Evolutionary conservation across 30 jellyfish, hydroid and myxozoan species (phyloP), one percentile per base, ranked within the genome.

Genomic region (Hydra vulgaris): DNA sequence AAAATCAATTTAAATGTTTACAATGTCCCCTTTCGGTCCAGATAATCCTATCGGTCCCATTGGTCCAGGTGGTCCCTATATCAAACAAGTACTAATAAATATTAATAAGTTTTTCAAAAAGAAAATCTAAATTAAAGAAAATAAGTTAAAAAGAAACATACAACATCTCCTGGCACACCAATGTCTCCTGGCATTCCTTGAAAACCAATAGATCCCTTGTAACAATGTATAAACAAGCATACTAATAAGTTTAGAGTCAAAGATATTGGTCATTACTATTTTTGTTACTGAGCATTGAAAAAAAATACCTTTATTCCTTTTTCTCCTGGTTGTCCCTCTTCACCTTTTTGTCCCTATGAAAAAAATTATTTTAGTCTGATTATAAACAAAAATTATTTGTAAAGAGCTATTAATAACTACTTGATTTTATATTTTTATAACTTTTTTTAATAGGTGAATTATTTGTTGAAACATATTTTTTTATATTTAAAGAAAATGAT

Each of bases 21-120:
- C 61, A 40, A 12, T 40, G 61, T 40, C 61, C 12, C 61, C 87
- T 19, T 73, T 40, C 24, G 84, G 87, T 16, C 87, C 87, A 21
- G 87, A 73, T 0, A 71, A 71, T 3, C 87, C 87, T 15, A 70
- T 40, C 26, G 53, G 83, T 18, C 87, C 87, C 16, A 25, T 83
- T 16, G 87, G 87, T 21, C 87, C 87, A 21, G 87, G 87, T 18
- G 87, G 87, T 80, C 87, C 87, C 87, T 80, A 54, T 22, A 23
- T 15, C 15, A 19, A 1, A 52, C 17, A 0, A 27, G 15, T 15
- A 15, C 17, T 18, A 23, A 21, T 26, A 23, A 26, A 25, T 18
- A 78, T 0, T 20, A 18, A 40, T 40, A 40, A 40, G 61, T 40
- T 40, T 12, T 40, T 40, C 12, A 40, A 40, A 40, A 40, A n/a